A percentile compares a stretch with the other conserved stretches of the same genome.
phyloP scores from a whole-genome alignment of 1,140 invertebrate species.

The Mizuhopecten yessoensis region DNA sequence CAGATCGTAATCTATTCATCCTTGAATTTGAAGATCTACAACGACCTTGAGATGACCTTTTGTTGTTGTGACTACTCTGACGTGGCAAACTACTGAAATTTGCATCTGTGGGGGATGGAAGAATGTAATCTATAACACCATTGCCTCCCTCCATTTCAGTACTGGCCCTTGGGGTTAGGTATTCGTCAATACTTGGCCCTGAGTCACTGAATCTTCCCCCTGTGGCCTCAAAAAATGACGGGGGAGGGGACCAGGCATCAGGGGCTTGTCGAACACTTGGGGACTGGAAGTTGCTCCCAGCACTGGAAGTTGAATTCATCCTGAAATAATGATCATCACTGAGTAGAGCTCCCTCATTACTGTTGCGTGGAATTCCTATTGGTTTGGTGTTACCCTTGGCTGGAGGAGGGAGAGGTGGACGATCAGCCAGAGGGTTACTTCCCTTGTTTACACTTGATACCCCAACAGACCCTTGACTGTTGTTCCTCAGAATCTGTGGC shows the following conservation, averaged over 20 bases:
- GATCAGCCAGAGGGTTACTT: conserved; percentile 56
- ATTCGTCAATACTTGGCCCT: conserved; percentile 42
- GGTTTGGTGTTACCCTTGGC: conserved; percentile 51
- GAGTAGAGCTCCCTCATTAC: background rate
- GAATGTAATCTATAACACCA: conserved; percentile 50
- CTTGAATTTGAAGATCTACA: conserved; percentile 44
- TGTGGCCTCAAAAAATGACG: conserved; percentile 66
- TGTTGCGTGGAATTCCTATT: conserved; percentile 46
- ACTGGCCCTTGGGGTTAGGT: conserved; percentile 56
- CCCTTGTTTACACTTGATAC: conserved; percentile 18
- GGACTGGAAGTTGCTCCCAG: conserved; percentile 49
- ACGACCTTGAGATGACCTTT: conserved; percentile 16
- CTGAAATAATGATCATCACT: conserved; percentile 58
- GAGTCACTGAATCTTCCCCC: conserved; percentile 48
- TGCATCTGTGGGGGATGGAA: conserved; percentile 54
- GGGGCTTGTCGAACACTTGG: conserved; percentile 62
- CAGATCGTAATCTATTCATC: conserved; percentile 70
- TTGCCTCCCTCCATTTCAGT: conserved; percentile 46
- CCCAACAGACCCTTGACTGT: conserved; percentile 45
- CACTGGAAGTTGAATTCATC: conserved; percentile 61
- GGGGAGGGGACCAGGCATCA: conserved; percentile 66
- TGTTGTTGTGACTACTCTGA: conserved; percentile 4
- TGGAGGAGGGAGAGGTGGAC: conserved; percentile 70
- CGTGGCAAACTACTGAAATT: conserved; percentile 55
- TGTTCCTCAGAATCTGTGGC: conserved; percentile 17